phyloP scores from a whole-genome alignment of 2,888 invertebrate species.

The Lasioglossum morio region DNA sequence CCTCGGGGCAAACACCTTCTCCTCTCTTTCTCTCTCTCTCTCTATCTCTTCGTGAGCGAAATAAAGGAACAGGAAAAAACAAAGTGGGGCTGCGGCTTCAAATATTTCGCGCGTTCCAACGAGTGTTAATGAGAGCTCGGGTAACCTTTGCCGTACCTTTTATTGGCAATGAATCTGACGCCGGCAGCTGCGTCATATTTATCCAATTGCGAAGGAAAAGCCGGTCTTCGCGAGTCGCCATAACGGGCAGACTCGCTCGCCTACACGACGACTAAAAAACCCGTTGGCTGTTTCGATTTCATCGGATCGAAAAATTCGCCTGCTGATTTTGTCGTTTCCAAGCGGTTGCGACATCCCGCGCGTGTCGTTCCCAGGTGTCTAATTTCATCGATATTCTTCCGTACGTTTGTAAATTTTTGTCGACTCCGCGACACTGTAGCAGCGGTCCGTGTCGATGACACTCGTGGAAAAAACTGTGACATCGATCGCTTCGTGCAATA shows the following conservation, averaged over 20 bases:
- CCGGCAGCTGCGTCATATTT: constrained; percentile 58
- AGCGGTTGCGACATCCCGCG: constrained; percentile 2
- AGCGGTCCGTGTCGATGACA: neutral
- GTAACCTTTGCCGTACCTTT: constrained; percentile 57
- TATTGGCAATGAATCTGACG: constrained; percentile 59
- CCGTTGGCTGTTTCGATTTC: constrained; percentile 44
- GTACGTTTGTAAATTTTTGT: neutral
- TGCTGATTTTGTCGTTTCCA: neutral
- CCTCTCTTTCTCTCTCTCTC: neutral
- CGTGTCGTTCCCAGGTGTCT: neutral
- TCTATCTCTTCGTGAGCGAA: neutral
- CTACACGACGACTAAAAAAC: constrained; percentile 24
- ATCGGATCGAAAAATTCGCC: neutral
- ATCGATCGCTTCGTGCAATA: neutral
- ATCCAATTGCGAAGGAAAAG: constrained; percentile 59
- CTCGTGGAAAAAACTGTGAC: neutral
- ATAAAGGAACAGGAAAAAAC: constrained; percentile 12
- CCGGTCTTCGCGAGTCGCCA: constrained; percentile 51
- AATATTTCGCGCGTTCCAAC: constrained; percentile 24
- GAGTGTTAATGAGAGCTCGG: constrained; percentile 56
- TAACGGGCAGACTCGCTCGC: constrained; percentile 13
- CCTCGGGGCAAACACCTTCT: constrained; percentile 3
- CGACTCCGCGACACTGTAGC: neutral
- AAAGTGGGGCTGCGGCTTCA: constrained; percentile 18
- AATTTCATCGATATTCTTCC: neutral